Base-by-base conservation (phyloP, 2,797 vertebrate species). In the Allenopithecus nigroviridis region DNA sequence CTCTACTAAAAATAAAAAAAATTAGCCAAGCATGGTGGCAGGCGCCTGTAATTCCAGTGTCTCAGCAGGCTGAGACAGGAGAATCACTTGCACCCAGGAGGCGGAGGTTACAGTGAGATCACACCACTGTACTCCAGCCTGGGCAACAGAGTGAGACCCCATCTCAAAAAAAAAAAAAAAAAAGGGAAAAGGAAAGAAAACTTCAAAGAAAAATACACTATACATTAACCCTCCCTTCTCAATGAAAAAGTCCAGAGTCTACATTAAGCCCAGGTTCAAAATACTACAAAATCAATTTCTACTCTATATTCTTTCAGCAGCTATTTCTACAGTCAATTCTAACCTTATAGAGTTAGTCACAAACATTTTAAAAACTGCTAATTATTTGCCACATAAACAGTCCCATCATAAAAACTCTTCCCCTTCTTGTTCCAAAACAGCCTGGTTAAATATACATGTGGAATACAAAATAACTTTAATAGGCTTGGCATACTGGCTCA, bases 271-370 rank as follows among this genome's bases (percentile, higher is more conserved):
- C 43, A 89, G 12, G 39, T 61, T 89, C 41, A 94, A 94, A 39
- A 53, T 24, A 39, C 36, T 91, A 21, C 72, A 86, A 78, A 64
- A 89, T 91, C 33, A 41, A 64, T 21, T 88, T 95, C 81, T 90
- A 91, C 70, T 90, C 39, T 22, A 74, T 30, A 87, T 43, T 93
- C 21, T 79, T 79, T 79, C 83, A 57, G 68, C 57, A 78, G 48
- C 78, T 89, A 81, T 72, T 96, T 96, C 72, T 84, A 74, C 2
- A 79, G 75, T 68, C 87, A 97, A 90, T 68, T 92, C 72, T 94
- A 90, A 95, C 53, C 59, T 70, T 64, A 11, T 43, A 39, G n/a
- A 78, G 21, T 75, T 87, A 43, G 41, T 46, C 59, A 86, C 21
- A 84, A 93, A 61, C 70, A 93, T 43, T 87, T 96, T 92, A 30